A percentile compares a stretch with the other conserved stretches of the same genome.
phyloP scores from a whole-genome alignment of 2,113 vertebrate species.

The Nothoprocta pentlandii region DNA sequence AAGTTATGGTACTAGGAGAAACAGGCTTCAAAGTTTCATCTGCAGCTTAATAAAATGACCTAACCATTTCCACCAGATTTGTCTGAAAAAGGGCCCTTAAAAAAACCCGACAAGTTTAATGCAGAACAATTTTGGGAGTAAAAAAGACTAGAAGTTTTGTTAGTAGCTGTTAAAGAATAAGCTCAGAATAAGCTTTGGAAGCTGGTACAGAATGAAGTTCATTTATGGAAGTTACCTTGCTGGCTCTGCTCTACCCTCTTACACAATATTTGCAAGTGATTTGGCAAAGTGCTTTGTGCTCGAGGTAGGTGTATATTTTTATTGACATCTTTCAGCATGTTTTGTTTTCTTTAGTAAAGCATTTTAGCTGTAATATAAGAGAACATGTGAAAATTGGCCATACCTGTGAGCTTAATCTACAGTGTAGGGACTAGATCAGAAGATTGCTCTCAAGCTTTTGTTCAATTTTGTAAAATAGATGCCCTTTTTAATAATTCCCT shows the following conservation, averaged over 20 bases:
- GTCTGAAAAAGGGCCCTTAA: not conserved
- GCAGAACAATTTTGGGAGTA: not conserved
- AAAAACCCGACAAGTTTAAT: not conserved
- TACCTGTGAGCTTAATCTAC: not conserved
- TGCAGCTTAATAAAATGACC: not conserved
- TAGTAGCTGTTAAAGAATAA: not conserved
- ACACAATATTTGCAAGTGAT: constrained; percentile 10
- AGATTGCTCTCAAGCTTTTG: constrained; percentile 51
- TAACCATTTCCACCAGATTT: not conserved
- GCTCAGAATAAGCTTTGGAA: not conserved
- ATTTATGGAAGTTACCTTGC: not conserved
- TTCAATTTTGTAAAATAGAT: constrained; percentile 34
- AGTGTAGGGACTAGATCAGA: not conserved
- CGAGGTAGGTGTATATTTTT: not conserved
- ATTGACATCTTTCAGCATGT: not conserved
- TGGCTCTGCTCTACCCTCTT: constrained; percentile 20
- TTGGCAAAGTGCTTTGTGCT: not conserved
- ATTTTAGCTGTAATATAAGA: not conserved
- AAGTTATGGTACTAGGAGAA: not conserved
- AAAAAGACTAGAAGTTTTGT: not conserved
- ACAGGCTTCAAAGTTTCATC: not conserved
- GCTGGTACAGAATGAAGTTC: not conserved
- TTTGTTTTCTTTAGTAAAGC: not conserved
- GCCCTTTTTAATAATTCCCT: constrained; percentile 17
- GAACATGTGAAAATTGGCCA: not conserved